Conservation (phyloP, 2,888 invertebrate genomes). For the Drosophila atripex region DNA sequence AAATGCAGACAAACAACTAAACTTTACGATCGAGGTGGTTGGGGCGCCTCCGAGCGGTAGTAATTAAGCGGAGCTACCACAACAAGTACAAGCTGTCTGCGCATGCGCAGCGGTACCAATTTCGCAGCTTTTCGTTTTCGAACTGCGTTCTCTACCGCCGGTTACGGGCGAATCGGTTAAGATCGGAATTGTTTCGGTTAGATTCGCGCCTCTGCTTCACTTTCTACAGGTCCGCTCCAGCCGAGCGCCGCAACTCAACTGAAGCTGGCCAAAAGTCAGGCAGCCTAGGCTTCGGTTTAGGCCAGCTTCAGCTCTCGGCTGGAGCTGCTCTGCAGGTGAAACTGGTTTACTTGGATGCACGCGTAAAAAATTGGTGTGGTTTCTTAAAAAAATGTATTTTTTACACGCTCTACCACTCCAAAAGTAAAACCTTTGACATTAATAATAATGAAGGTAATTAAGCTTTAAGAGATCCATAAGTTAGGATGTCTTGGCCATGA, state of each 20-base stretch:
- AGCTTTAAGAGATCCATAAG: too few species aligned
- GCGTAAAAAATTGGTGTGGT: conserved; percentile 1
- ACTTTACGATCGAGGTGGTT: conserved; percentile 44
- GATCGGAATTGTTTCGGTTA: conserved; percentile 18
- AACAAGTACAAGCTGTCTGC: conserved; percentile 53
- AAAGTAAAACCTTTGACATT: too few species aligned
- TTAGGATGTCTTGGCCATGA: background rate
- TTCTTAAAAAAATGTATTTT: background rate
- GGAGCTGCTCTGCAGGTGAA: conserved; percentile 51
- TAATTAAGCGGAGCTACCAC: conserved; percentile 71
- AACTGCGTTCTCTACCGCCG: conserved; percentile 30
- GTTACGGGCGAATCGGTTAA: conserved; percentile 21
- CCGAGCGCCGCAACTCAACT: conserved; percentile 76
- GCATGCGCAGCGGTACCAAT: conserved; percentile 66
- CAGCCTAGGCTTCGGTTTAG: conserved; percentile 38
- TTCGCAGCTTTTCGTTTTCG: conserved; percentile 27
- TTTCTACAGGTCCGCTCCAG: conserved; percentile 61
- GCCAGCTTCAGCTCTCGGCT: conserved; percentile 27
- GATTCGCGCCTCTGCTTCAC: background rate
- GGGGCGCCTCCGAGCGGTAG: conserved; percentile 33
- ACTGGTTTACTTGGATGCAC: conserved; percentile 49
- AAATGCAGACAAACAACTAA: conserved; percentile 81
- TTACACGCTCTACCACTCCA: fast-evolving
- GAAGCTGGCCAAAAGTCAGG: conserved; percentile 41
- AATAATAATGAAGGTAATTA: too few species aligned